Percentiles rank a stretch among this genome's conserved stretches.
Evolutionary conservation across 2,888 invertebrate species (phyloP).

Genomic region (Sphaerophoria rueppellii): DNA sequence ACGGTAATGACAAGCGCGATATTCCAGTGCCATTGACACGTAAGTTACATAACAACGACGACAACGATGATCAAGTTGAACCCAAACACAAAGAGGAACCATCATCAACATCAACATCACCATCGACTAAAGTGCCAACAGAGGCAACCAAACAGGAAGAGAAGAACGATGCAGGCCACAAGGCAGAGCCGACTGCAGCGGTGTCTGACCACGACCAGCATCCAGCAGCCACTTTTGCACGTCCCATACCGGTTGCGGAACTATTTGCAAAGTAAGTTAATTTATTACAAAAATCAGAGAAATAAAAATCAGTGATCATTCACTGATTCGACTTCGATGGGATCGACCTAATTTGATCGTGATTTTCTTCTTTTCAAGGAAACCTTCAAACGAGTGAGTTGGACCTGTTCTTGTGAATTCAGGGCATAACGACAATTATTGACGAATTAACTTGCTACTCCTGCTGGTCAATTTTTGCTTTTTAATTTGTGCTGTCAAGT

Average conservation of each 20-base stretch:
- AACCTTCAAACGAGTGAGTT: slow-evolving; percentile 42
- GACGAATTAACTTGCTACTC: slow-evolving; percentile 16
- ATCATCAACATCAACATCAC: slow-evolving; percentile 10
- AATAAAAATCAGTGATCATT: slow-evolving; percentile 24
- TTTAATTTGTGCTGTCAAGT: slow-evolving; percentile 14
- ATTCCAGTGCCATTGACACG: slow-evolving; percentile 79
- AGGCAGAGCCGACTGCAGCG: slow-evolving; percentile 27
- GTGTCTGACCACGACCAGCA: background rate
- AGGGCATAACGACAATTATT: slow-evolving; percentile 37
- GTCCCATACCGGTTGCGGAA: slow-evolving; percentile 78
- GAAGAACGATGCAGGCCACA: slow-evolving; percentile 40
- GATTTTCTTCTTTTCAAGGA: slow-evolving; percentile 53
- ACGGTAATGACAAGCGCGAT: slow-evolving; percentile 75
- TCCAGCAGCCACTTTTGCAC: slow-evolving; percentile 74
- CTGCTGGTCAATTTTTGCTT: slow-evolving; percentile 24
- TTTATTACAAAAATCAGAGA: background rate
- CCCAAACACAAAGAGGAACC: slow-evolving; percentile 61
- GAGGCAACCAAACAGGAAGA: slow-evolving; percentile 61
- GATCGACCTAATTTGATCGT: slow-evolving; percentile 48
- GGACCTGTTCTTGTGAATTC: slow-evolving; percentile 28
- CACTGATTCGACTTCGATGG: slow-evolving; percentile 2
- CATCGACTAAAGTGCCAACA: slow-evolving; percentile 22
- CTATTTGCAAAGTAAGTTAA: slow-evolving; percentile 76
- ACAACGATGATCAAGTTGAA: slow-evolving; percentile 55
- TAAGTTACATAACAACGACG: slow-evolving; percentile 73